Base-by-base conservation (phyloP, 2,797 vertebrate species). In the Gastrophryne carolinensis region DNA sequence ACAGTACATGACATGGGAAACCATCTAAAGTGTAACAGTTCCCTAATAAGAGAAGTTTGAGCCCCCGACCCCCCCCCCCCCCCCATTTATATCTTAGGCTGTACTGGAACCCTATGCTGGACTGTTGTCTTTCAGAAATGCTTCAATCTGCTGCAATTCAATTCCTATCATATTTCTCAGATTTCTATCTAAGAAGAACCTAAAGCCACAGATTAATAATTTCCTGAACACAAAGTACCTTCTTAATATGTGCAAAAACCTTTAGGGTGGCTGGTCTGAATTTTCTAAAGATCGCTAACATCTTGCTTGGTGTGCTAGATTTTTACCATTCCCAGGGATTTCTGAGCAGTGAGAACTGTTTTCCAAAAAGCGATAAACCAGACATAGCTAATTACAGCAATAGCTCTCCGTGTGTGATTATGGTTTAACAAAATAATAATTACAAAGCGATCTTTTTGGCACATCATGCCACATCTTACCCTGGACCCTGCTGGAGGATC, bases 221-320 rank as follows among this genome's bases (percentile, higher is more conserved):
- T 65, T 78, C 58, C 50, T 71, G 74, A 50, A 77, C 75, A 78
- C 24, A 13, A 26, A 78, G 75, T 78, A 65, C 60, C 75, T 72
- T 78, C 75, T 65, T 67, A 65, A 78, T 58, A 65, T 49, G 37
- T 78, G 58, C 44, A 37, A 75, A 27, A 58, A 50, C 50, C 57
- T 39, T 60, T 13, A 41, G 26, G 10, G 17, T 41, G 52, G 21
- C 17, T 24, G 44, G 19, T 9, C 37, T 15, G 23, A 34, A 21
- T 15, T 35, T 56, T 34, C 21, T 29, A 54, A 47, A 54, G 35
- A 23, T 32, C 24, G 44, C 9, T 17, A 27, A 32, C 19, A 37
- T 52, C 41, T 52, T 60, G 10, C 26, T 21, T 21, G 27, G 15
- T 12, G 19, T 24, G 32, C 17, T 64, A 39, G 8, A 53, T 23